Base-by-base conservation (phyloP, 2,888 invertebrate genomes). In the Aproaerema taeniolella region DNA sequence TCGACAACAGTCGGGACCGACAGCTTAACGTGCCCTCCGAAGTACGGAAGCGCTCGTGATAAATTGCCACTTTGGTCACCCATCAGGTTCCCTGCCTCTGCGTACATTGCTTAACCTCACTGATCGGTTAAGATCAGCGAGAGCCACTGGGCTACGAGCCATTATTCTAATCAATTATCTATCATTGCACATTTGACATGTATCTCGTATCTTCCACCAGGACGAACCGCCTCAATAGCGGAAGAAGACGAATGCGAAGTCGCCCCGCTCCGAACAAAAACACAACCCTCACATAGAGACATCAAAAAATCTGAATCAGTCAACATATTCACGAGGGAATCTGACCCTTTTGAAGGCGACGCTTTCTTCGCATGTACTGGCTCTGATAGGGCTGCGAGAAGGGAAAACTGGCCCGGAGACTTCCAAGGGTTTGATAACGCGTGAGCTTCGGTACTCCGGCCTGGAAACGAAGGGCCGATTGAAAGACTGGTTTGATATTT, bases 251-350 rank as follows among this genome's bases (percentile, higher is more conserved):
- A 86, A 41, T 59, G 57, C 24, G 88, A 75, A 39, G 66, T 77
- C 11, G 83, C 74, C 12, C 88, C 74, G 28, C 66, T 73, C 10
- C 61, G 72, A 46, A 55, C 61, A 36, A 86, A 67, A 14, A 71
- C 73, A 49, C 83, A 47, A 59, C 50, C 55, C 6, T 24, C 55
- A 2, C 91, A 91, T 46, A 87, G 89, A 39, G 90, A 92, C 59
- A 91, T 95, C 33, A 93, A 93, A 61, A 96, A 96, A 72, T 95
- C 95, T 0, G 95, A 95, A 65, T 95, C 95, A 2, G 92, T 95
- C 6, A 95, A 96, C 73, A 96, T 96, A 57, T 96, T 96, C 78
- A 92, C 92, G 2, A 89, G 94, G 36, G 95, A 95, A 61, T 90
- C 90, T 31, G 96, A 96, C 79, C 96, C 96, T 1, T 96, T 96